Conservation (phyloP, 1,140 invertebrate species). For the Penaeus chinensis region DNA sequence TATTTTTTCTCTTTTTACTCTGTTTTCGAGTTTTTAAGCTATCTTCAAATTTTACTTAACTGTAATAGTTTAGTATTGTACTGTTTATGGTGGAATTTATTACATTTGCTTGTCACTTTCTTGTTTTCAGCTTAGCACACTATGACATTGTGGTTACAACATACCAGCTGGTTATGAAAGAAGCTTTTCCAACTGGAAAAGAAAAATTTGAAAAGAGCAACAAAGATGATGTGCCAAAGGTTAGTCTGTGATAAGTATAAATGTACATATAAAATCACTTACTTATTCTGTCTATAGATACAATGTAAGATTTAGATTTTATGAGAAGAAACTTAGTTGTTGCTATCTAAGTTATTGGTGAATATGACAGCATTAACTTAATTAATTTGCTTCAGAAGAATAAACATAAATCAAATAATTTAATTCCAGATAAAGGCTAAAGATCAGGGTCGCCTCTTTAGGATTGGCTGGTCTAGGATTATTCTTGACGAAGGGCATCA, state of each 20-base stretch:
- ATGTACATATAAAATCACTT: neutral
- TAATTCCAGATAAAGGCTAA: conserved; percentile 41
- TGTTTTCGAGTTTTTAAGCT: neutral
- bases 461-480: conserved; percentile 84
- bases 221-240: conserved; percentile 56
- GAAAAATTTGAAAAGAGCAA: conserved; percentile 39
- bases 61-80: neutral
- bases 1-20: neutral
- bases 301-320: too few relatives aligned
- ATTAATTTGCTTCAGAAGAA: neutral
- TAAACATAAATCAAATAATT: conserved; percentile 14
- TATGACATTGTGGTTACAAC: conserved; percentile 84
- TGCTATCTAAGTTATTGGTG: too few relatives aligned
- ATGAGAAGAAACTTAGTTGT: too few relatives aligned
- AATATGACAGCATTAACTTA: too few relatives aligned
- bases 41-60: neutral
- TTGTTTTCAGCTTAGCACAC: conserved; percentile 57
- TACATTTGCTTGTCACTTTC: neutral
- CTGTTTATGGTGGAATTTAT: neutral
- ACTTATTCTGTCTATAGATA: too few relatives aligned
- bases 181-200: conserved; percentile 49
- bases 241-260: neutral
- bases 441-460: conserved; percentile 69
- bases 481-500: conserved; percentile 94
- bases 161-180: conserved; percentile 69